phyloP scores from a whole-genome alignment of 2,888 invertebrate genomes.

The Malacosoma neustria region DNA sequence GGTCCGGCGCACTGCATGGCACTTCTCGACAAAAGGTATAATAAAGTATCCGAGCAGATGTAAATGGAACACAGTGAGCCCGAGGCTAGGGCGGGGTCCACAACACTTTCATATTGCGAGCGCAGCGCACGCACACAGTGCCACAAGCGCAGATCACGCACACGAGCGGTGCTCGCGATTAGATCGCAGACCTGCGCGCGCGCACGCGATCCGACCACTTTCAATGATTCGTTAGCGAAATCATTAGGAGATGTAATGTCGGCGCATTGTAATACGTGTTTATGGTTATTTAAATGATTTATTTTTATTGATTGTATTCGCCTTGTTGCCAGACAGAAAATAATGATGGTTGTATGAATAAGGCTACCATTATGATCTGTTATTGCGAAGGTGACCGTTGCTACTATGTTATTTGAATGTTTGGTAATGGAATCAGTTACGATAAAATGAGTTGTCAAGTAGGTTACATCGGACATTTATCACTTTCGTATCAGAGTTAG shows the following conservation, averaged over 20 bases:
- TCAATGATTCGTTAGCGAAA: constrained; percentile 75
- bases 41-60: constrained; percentile 70
- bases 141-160: constrained; percentile 27
- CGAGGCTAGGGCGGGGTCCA: constrained; percentile 72
- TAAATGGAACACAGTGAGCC: constrained; percentile 65
- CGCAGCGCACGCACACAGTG: constrained; percentile 50
- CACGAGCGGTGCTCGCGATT: constrained; percentile 16
- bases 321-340: constrained; percentile 73
- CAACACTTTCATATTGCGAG: constrained; percentile 71
- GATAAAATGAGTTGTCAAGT: constrained; percentile 71
- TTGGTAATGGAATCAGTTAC: constrained; percentile 65
- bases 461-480: constrained; percentile 51
- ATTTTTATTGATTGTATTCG: constrained; percentile 75
- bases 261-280: constrained; percentile 71
- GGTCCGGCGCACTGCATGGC: constrained; percentile 17
- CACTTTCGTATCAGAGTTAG: constrained; percentile 27
- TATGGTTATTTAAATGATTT: constrained; percentile 75
- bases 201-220: constrained; percentile 71
- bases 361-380: constrained; percentile 58
- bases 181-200: constrained; percentile 42
- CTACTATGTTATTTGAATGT: constrained; percentile 62
- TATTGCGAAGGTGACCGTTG: constrained; percentile 63
- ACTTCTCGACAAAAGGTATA: constrained; percentile 57
- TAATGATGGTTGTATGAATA: constrained; percentile 67
- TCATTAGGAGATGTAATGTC: constrained; percentile 74